Conservation (phyloP, 2,888 invertebrate genomes). For the Parthenolecanium corni region DNA sequence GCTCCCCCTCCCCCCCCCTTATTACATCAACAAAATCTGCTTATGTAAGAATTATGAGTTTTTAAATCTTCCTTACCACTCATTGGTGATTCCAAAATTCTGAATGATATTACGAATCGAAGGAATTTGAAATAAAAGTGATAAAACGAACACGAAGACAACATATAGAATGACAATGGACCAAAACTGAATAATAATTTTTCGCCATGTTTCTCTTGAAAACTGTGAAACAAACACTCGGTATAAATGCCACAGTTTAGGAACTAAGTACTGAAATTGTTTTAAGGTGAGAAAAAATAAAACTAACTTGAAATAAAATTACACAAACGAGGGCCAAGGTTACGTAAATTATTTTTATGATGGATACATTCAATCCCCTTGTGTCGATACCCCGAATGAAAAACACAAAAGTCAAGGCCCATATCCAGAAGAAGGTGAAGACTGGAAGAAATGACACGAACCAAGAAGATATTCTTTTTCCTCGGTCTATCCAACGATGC, state of each 20-base stretch:
- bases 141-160: slow-evolving; percentile 81
- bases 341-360: slow-evolving; percentile 94
- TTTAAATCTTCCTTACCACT: slow-evolving; percentile 40
- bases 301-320: slow-evolving; percentile 78
- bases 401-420: slow-evolving; percentile 83
- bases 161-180: slow-evolving; percentile 90
- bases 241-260: too few species aligned
- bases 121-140: slow-evolving; percentile 95
- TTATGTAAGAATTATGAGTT: too few species aligned
- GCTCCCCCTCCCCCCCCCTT: too few species aligned
- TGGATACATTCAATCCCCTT: slow-evolving; percentile 80
- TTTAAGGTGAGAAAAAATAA: neutral
- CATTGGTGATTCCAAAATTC: neutral
- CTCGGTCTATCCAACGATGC: neutral
- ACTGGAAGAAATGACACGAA: neutral
- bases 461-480: neutral
- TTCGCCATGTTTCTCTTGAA: slow-evolving; percentile 82
- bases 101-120: slow-evolving; percentile 67
- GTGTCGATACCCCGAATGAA: slow-evolving; percentile 70
- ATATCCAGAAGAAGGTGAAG: slow-evolving; percentile 68
- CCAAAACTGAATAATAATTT: slow-evolving; percentile 90
- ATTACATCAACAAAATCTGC: too few species aligned
- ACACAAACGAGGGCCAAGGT: slow-evolving; percentile 85
- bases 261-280: neutral
- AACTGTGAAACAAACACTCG: slow-evolving; percentile 50